These are phyloP conservation scores for Aphidius gifuensis DNA, from an alignment of 1,140 invertebrate genomes.

Conservation along the genomic window DNA sequence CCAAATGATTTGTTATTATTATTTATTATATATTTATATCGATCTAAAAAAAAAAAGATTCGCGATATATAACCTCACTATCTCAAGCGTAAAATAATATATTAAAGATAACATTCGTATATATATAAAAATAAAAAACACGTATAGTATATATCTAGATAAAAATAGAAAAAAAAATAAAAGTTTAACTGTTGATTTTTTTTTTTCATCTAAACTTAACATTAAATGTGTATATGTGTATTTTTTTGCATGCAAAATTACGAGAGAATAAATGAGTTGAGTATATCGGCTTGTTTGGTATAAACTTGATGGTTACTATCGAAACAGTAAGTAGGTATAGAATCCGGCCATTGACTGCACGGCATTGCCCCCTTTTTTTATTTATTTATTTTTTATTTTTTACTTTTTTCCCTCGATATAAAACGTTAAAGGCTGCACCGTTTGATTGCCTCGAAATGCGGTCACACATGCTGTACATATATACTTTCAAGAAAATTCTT, in stretches of 20 bases:
- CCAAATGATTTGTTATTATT: too few species aligned
- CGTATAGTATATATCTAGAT: background rate
- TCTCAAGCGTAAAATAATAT: background rate
- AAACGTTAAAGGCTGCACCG: background rate
- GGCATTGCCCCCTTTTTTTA: constrained; percentile 1
- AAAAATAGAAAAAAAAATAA: background rate
- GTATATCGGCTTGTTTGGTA: constrained; percentile 17
- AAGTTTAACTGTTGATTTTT: background rate
- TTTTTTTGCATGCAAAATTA: background rate
- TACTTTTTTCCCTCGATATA: background rate
- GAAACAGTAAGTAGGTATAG: constrained; percentile 24
- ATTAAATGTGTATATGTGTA: background rate
- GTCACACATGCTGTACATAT: too few species aligned
- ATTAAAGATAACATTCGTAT: background rate
- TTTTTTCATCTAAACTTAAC: background rate
- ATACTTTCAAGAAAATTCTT: too few species aligned
- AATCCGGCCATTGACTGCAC: constrained; percentile 20
- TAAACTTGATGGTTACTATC: constrained; percentile 24
- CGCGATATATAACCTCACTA: too few species aligned
- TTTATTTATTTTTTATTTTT: background rate
- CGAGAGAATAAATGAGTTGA: background rate
- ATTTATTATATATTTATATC: too few species aligned
- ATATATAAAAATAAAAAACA: background rate
- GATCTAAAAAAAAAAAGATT: too few species aligned
- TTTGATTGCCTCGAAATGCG: too few species aligned